Evolutionary conservation across 2,888 invertebrate species (phyloP).

Genomic region (Drosophila ustulata): DNA sequence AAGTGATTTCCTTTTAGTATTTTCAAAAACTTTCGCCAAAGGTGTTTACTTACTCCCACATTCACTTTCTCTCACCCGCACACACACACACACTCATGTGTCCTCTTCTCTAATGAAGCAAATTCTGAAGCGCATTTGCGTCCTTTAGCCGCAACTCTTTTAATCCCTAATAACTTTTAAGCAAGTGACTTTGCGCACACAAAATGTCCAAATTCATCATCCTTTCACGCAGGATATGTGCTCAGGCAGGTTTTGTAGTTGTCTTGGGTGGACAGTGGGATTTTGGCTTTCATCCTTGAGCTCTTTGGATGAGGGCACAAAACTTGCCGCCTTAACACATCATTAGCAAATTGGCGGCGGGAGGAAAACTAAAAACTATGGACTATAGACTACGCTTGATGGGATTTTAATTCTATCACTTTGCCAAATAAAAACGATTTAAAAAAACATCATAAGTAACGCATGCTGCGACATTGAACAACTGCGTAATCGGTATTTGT

Average conservation of each 20-base stretch:
- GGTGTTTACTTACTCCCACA: slow-evolving; percentile 65
- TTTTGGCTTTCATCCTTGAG: slow-evolving; percentile 51
- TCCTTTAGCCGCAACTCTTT: slow-evolving; percentile 69
- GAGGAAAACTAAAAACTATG: background rate
- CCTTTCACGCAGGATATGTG: slow-evolving; percentile 29
- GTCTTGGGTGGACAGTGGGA: slow-evolving; percentile 40
- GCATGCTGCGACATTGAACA: background rate
- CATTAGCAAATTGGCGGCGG: slow-evolving; percentile 49
- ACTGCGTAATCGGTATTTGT: background rate
- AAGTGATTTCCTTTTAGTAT: slow-evolving; percentile 83
- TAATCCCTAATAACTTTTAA: slow-evolving; percentile 82
- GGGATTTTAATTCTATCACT: background rate
- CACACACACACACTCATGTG: slow-evolving; percentile 21
- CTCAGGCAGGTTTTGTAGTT: slow-evolving; percentile 15
- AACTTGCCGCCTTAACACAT: slow-evolving; percentile 16
- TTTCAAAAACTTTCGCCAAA: slow-evolving; percentile 81
- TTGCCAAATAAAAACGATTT: slow-evolving; percentile 9
- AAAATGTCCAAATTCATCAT: slow-evolving; percentile 81
- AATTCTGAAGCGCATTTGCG: slow-evolving; percentile 62
- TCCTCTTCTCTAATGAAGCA: slow-evolving; percentile 69
- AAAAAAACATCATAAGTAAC: background rate
- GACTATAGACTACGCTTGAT: background rate
- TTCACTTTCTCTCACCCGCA: slow-evolving; percentile 5
- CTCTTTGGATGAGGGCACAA: slow-evolving; percentile 28
- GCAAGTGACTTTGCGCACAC: slow-evolving; percentile 80